Evolutionary conservation across 1,140 invertebrate species (phyloP), one percentile per base, ranked within the genome.

Genomic region (Pachypsylla venusta): DNA sequence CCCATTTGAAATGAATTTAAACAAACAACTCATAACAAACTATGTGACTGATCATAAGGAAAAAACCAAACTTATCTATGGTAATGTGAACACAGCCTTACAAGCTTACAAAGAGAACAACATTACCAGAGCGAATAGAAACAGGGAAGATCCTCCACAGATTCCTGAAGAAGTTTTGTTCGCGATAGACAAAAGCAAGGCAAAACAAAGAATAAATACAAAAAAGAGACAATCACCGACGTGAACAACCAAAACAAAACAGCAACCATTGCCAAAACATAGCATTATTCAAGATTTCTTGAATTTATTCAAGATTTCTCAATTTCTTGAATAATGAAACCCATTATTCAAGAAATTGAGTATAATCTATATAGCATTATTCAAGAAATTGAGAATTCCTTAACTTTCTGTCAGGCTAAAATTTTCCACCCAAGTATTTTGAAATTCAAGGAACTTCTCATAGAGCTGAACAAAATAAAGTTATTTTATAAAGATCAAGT

Each of bases 181-280:
- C 16, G 42, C n/a, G 22, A 48, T 48, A 48, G 42, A 48, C 42
- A 48, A 48, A 48, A 48, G 22, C 42, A 48, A 48, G 22, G 22
- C 42, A 48, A 48, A 22, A 48, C 42, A 10, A 22, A 22, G n/a
- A 48, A 48, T 22, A 48, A 48, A n/a, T 48, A 48, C 42, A 48
- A 19, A 19, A 48, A 48, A n/a, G 42, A 48, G n/a, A 19, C 42
- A 19, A 22, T 48, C 4, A 19, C 4, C 5, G 22, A n/a, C 7
- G n/a, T 48, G 4, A 48, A 48, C 16, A 48, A 4, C 16, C n/a
- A 48, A n/a, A n/a, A 22, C 16, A 48, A 48, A 19, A 48, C 42
- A 5, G 42, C 42, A 19, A 22, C 16, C 16, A 48, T 48, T 48
- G 4, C 16, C 4, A 48, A 5, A 10, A 4, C 16, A 48, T 22